These are phyloP conservation scores for Drosophila funebris DNA, from an alignment of 1,140 invertebrate genomes.

Conservation along the genomic window DNA sequence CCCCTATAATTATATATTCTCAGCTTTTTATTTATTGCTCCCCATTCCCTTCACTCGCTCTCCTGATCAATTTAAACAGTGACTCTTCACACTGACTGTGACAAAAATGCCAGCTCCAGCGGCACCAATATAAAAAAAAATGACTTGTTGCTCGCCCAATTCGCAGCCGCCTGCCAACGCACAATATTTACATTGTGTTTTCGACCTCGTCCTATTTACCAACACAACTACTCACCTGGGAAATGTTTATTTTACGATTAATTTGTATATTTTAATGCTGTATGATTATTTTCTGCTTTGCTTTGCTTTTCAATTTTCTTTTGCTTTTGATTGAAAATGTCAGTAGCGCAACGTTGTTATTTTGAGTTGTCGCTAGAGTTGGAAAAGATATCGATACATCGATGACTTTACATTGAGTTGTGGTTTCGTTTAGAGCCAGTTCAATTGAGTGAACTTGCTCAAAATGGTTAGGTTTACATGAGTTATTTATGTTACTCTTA, in stretches of 20 bases:
- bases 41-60: neutral
- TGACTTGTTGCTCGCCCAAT: slow-evolving; percentile 64
- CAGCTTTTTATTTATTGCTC: neutral
- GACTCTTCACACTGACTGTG: slow-evolving; percentile 28
- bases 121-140: slow-evolving; percentile 37
- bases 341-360: slow-evolving; percentile 35
- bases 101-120: slow-evolving; percentile 50
- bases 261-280: slow-evolving; percentile 5
- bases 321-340: slow-evolving; percentile 17
- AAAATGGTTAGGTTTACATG: no score
- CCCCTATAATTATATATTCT: neutral
- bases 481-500: no score
- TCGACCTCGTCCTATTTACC: slow-evolving; percentile 9
- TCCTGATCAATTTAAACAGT: neutral
- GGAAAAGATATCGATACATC: neutral
- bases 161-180: slow-evolving; percentile 53
- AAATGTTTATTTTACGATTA: slow-evolving; percentile 27
- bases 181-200: slow-evolving; percentile 47
- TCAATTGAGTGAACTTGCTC: no score
- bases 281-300: neutral
- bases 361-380: slow-evolving; percentile 9
- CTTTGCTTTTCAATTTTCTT: slow-evolving; percentile 9
- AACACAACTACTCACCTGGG: slow-evolving; percentile 48
- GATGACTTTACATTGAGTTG: neutral
- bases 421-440: neutral